Base-by-base conservation (phyloP, 2,888 invertebrate species). In the Phortica okadai region DNA sequence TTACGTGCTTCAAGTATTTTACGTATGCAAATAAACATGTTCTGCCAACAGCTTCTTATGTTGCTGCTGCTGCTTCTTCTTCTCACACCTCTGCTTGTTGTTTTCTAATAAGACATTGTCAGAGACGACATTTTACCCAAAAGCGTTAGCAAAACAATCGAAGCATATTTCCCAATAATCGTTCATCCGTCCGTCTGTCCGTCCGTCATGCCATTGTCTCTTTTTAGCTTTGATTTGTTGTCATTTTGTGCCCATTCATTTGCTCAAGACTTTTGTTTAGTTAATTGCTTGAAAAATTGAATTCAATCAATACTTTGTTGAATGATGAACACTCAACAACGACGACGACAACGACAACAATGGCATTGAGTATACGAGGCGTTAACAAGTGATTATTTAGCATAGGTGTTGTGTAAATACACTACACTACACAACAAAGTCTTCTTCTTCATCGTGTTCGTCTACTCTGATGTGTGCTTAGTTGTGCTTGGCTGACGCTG, bases 261-360 rank as follows among this genome's bases (percentile, higher is more conserved):
- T 41, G 41, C 66, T 42, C n/a, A 42, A 33, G 42, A 66, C 69
- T 45, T 45, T 69, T 77, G 79, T 77, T n/a, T 78, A 82, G 80
- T 86, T 88, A 85, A 85, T 88, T 86, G 85, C 81, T 79, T 88
- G 87, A 85, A 85, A 85, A 85, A 88, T 88, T 86, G 78, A 82
- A 80, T 84, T 82, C 84, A 88, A 88, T 88, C 88, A 88, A 88
- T 82, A 79, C 77, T 74, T 41, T 11, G 42, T 59, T 3, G 1
- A 1, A 33, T 33, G 33, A 33, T 33, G 33, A 33, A 33, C 33
- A 56, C 56, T 56, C 56, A 6, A 33, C 56, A 6, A 33, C 33
- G n/a, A 56, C 1, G 2, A 16, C 33, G 33, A 33, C 3, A 33
- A 33, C 4, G 11, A 56, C 7, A 56, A 56, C n/a, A 56, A 56